A percentile compares a stretch with the other conserved stretches of the same genome.
Conservation (phyloP, 2,113 vertebrate genomes). For the Tapirus terrestris region DNA sequence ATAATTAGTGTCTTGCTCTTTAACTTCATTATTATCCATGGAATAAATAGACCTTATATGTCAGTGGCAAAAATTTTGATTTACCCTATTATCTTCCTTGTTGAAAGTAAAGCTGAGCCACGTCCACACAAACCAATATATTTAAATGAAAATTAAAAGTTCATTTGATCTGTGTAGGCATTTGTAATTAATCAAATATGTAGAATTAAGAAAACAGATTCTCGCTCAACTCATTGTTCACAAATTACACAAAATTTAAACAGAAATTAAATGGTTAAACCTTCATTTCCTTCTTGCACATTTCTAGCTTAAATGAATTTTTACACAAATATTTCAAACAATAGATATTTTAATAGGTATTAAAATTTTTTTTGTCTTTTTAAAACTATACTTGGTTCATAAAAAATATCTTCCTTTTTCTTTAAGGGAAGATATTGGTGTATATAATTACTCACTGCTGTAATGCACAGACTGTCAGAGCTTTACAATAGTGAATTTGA, state of each 20-base stretch:
- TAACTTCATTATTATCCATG: constrained; percentile 53
- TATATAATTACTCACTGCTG: neutral
- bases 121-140: neutral
- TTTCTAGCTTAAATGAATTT: neutral
- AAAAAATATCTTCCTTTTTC: neutral
- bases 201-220: neutral
- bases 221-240: neutral
- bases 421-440: neutral
- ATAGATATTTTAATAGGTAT: neutral
- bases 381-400: neutral
- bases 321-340: constrained; percentile 13
- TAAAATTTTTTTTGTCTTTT: neutral
- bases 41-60: constrained; percentile 34
- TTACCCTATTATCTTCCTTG: neutral
- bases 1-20: constrained; percentile 60
- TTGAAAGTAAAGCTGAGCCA: constrained; percentile 24
- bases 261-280: neutral
- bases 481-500: neutral
- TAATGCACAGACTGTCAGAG: neutral
- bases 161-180: neutral
- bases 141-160: neutral
- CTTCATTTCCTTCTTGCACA: neutral
- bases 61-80: neutral
- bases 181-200: neutral
- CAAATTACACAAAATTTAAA: neutral